phyloP scores from a whole-genome alignment of 64 coral and sea anemone species.

The Platygyra sinensis region DNA sequence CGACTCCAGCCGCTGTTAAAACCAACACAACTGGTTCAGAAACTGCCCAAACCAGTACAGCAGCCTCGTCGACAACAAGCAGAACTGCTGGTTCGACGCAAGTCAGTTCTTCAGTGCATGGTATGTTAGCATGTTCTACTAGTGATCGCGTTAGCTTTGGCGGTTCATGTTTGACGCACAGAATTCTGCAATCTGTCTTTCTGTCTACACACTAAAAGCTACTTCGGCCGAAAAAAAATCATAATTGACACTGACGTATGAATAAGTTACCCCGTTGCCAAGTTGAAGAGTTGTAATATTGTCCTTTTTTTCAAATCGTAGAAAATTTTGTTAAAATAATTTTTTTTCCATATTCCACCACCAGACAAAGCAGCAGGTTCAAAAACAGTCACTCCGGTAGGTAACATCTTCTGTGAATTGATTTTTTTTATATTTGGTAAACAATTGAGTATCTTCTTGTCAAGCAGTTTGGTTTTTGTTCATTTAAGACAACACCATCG shows the following conservation, averaged over 20 bases:
- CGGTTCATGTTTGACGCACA: no score
- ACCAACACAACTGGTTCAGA: constrained; percentile 36
- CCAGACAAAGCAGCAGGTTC: constrained; percentile 2
- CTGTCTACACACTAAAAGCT: no score
- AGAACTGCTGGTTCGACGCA: not conserved
- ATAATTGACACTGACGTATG: no score
- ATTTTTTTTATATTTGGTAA: not conserved
- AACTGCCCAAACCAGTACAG: constrained; percentile 23
- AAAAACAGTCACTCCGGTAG: not conserved
- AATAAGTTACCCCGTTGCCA: no score
- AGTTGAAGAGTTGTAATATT: no score
- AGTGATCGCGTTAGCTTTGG: not conserved
- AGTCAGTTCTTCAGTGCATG: not conserved
- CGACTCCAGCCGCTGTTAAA: constrained; percentile 19
- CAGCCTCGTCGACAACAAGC: not conserved
- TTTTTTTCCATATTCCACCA: not conserved
- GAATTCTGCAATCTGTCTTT: no score
- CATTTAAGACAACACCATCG: not conserved
- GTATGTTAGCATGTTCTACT: not conserved
- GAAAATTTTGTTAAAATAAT: not conserved
- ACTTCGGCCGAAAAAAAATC: no score
- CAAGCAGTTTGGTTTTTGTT: not conserved
- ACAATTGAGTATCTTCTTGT: not conserved
- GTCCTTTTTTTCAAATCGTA: no score
- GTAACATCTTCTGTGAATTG: not conserved